Conservation (phyloP, 2,888 invertebrate genomes). For the Emesis russula region DNA sequence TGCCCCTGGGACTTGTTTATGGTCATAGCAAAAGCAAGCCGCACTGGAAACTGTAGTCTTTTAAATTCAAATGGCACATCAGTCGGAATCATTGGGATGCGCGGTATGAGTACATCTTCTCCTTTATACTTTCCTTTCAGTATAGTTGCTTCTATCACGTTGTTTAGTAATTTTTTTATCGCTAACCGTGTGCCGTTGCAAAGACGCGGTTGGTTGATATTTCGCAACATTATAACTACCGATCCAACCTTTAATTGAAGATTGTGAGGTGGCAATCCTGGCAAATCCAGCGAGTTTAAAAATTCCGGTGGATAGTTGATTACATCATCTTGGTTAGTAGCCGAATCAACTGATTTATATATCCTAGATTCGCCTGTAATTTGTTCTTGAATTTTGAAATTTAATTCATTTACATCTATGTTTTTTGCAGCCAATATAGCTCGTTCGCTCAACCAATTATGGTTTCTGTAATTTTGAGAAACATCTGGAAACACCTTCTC, state of each 20-base stretch:
- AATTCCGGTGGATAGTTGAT: conserved; percentile 89
- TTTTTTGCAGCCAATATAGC: conserved; percentile 79
- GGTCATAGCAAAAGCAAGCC: conserved; percentile 85
- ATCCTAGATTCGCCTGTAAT: conserved; percentile 82
- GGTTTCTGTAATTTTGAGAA: conserved; percentile 72
- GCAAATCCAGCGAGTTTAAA: conserved; percentile 88
- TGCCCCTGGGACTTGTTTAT: conserved; percentile 85
- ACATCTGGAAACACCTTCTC: conserved; percentile 84
- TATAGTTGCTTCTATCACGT: conserved; percentile 58
- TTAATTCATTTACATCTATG: conserved; percentile 74
- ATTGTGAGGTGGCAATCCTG: conserved; percentile 88
- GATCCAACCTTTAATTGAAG: conserved; percentile 84
- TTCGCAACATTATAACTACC: conserved; percentile 81
- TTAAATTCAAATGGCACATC: conserved; percentile 86
- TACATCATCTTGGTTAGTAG: conserved; percentile 88
- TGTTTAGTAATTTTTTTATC: conserved; percentile 44
- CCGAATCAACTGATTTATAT: conserved; percentile 88
- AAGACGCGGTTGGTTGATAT: conserved; percentile 83
- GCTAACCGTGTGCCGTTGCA: conserved; percentile 76
- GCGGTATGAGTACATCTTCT: conserved; percentile 87
- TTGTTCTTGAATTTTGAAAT: conserved; percentile 84
- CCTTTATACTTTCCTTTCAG: conserved; percentile 87
- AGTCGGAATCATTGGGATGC: conserved; percentile 85
- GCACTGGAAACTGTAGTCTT: conserved; percentile 81
- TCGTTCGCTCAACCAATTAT: conserved; percentile 72